Evolutionary conservation across 2,797 vertebrate species (phyloP).

Genomic region (Halcyon smyrnensis): DNA sequence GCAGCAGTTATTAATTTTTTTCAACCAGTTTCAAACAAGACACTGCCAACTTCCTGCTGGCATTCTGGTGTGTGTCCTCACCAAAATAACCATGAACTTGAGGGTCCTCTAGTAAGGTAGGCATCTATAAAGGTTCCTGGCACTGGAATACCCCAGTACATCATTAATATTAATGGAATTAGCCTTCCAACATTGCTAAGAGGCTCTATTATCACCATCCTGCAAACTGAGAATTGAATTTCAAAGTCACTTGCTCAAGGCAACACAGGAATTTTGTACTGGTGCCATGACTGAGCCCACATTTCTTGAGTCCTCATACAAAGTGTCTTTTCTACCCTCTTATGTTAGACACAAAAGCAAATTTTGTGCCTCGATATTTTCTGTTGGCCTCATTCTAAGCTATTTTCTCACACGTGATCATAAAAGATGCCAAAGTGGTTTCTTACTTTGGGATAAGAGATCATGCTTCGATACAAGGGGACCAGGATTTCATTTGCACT

Average conservation of each 20-base stretch:
- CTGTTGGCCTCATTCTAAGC: neutral
- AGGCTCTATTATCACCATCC: slow-evolving; percentile 35
- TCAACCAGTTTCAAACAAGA: neutral
- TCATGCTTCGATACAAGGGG: neutral
- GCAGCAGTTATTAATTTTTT: neutral
- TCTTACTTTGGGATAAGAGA: neutral
- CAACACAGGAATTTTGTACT: slow-evolving; percentile 4
- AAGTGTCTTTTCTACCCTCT: neutral
- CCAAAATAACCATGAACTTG: slow-evolving; percentile 4
- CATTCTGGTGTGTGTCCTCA: neutral
- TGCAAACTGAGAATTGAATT: slow-evolving; percentile 47
- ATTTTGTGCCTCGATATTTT: neutral
- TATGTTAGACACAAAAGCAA: neutral
- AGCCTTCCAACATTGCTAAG: slow-evolving; percentile 2
- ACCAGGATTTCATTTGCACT: neutral
- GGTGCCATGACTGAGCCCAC: slow-evolving; percentile 22
- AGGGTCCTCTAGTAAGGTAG: neutral
- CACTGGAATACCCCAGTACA: neutral
- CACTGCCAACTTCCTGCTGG: neutral
- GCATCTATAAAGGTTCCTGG: neutral
- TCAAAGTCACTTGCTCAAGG: slow-evolving; percentile 46
- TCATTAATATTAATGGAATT: slow-evolving; percentile 35
- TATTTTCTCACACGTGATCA: neutral
- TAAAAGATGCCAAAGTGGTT: neutral
- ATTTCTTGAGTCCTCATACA: slow-evolving; percentile 12